These are phyloP conservation scores for Actinia equina DNA, from an alignment of 64 coral and sea anemone genomes.

Conservation along the genomic window DNA sequence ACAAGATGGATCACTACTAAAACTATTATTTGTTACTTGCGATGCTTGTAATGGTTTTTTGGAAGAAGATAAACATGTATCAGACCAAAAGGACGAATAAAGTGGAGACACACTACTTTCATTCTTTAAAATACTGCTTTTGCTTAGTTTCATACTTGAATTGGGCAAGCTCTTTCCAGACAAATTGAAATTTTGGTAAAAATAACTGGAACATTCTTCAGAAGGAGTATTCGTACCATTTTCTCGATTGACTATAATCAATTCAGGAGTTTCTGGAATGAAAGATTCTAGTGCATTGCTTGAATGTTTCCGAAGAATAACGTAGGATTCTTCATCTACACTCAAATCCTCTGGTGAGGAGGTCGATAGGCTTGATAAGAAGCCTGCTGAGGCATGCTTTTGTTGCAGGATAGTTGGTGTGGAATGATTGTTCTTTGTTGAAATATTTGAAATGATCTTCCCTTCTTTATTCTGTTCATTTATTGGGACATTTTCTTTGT, in stretches of 20 bases:
- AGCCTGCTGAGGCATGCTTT: background rate
- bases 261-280: slow-evolving; percentile 1
- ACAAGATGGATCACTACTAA: background rate
- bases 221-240: background rate
- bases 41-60: background rate
- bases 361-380: background rate
- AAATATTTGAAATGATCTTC: background rate
- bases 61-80: background rate
- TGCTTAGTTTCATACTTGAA: background rate
- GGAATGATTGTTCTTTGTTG: background rate
- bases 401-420: background rate
- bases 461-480: background rate
- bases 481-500: background rate
- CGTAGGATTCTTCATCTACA: background rate
- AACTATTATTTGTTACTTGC: background rate
- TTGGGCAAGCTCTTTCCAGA: background rate
- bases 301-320: background rate
- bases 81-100: background rate
- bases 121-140: background rate
- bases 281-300: background rate
- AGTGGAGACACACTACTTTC: background rate
- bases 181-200: background rate
- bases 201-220: background rate
- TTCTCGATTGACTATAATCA: background rate
- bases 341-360: background rate